A percentile compares a stretch with the other conserved stretches of the same genome.
These are phyloP conservation scores for pig (Sus scrofa) DNA, from an alignment of 2,113 vertebrate species.

Conservation along the genomic window DNA sequence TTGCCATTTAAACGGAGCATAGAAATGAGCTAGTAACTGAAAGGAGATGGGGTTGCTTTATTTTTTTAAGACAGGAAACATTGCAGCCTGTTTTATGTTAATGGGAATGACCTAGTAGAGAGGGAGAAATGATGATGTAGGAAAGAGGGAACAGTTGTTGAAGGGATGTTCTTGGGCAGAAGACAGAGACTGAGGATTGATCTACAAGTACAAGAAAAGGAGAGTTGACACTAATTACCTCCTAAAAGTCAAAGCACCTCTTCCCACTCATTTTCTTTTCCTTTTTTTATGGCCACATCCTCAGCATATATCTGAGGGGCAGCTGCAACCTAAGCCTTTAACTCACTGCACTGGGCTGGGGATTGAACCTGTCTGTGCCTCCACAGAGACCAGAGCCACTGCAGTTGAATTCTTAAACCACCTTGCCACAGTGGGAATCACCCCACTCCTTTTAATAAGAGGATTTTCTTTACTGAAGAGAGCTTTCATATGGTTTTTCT, in stretches of 20 bases:
- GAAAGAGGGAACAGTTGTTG: background rate
- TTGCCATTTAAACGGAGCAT: background rate
- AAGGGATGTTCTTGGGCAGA: background rate
- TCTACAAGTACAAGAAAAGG: background rate
- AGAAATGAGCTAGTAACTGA: background rate
- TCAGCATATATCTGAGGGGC: too few relatives aligned
- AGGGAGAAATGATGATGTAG: background rate
- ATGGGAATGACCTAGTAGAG: background rate
- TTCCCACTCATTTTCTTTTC: background rate
- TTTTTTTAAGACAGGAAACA: background rate
- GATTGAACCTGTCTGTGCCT: too few relatives aligned
- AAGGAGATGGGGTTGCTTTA: background rate
- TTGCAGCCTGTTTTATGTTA: background rate
- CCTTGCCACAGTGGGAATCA: too few relatives aligned
- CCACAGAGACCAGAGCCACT: too few relatives aligned
- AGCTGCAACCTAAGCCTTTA: too few relatives aligned
- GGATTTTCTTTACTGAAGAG: slow-evolving; percentile 21
- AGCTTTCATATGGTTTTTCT: background rate
- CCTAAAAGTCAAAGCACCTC: background rate
- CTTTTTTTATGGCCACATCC: too few relatives aligned
- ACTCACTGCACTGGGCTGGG: too few relatives aligned
- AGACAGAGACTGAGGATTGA: background rate
- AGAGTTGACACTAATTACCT: background rate
- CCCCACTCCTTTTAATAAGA: background rate
- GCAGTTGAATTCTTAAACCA: too few relatives aligned